Base-by-base conservation (phyloP, 2,797 vertebrate genomes). In the Alfaro cultratus region DNA sequence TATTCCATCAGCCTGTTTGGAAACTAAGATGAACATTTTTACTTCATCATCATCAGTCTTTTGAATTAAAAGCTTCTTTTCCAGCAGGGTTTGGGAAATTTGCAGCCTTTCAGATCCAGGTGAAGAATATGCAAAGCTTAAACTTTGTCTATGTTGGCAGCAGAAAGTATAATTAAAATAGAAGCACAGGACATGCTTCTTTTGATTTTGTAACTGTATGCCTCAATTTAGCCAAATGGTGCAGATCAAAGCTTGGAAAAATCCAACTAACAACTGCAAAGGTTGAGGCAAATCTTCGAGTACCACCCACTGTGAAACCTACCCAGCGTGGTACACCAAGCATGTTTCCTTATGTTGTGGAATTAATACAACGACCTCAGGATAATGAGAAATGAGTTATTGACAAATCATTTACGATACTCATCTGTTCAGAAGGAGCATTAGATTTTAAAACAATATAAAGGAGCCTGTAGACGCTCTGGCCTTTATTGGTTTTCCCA, bases 401-500 rank as follows among this genome's bases (percentile, higher is more conserved):
- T 68, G 45, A 84, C 62, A 8, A 60, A 3, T 73, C 36, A 84
- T 80, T 88, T 41, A 60, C 31, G 74, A 60, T 53, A 51, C 16
- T 75, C 71, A 73, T 80, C 57, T 76, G 60, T 60, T 29, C 46
- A 64, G 67, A n/a, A 71, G 45, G 16, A 80, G 55, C n/a, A 29
- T 62, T 76, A 62, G 29, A 67, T 47, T 83, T 71, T 46, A 81
- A 68, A 75, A 80, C 53, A 73, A 72, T 16, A 8, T 77, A 74
- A 88, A 91, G 45, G 70, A 34, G 73, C 79, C 78, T 34, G 46
- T 51, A 79, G 78, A 83, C 75, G 68, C 51, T 74, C 43, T 55
- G 11, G 77, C 82, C 88, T 92, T 88, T 86, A 91, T 75, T 75
- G 78, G 62, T 88, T 92, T 91, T 88, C 88, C 87, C 83, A 79